Conservation (phyloP, 2,797 vertebrate species). For the Siniperca undulata region DNA sequence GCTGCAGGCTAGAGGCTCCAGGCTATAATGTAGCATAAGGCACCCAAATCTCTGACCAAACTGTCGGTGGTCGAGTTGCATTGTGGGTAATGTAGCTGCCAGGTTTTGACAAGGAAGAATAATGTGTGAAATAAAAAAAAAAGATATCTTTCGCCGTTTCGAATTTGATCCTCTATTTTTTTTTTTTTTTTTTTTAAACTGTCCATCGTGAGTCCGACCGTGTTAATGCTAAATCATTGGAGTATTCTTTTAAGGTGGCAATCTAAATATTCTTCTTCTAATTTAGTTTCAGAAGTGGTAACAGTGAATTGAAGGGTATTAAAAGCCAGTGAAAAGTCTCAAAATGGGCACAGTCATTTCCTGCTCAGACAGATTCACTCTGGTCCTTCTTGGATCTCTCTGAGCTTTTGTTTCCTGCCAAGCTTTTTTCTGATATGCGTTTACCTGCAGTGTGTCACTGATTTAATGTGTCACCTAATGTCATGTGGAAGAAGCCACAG, state of each 20-base stretch:
- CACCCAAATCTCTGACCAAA: too few relatives aligned
- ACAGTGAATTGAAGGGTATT: not conserved
- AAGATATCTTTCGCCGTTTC: not conserved
- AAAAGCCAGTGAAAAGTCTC: not conserved
- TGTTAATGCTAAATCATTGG: not conserved
- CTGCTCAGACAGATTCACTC: not conserved
- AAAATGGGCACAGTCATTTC: not conserved
- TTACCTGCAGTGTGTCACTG: constrained; percentile 10
- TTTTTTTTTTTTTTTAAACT: too few relatives aligned
- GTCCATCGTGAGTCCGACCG: not conserved
- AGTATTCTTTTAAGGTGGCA: not conserved
- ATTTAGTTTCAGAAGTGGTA: not conserved
- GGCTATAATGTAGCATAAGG: too few relatives aligned
- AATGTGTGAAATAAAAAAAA: too few relatives aligned
- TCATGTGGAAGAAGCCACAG: not conserved
- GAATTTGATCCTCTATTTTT: not conserved
- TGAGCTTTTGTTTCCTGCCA: not conserved
- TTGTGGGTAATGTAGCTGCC: too few relatives aligned
- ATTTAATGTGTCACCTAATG: constrained; percentile 19
- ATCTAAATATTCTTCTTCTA: not conserved
- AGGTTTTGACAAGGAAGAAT: too few relatives aligned
- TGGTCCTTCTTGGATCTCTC: constrained; percentile 1
- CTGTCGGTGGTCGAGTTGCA: too few relatives aligned
- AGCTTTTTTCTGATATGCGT: not conserved
- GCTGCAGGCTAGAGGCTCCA: too few relatives aligned